Base-by-base conservation (phyloP, 2,888 invertebrate genomes). In the Troides aeacus region DNA sequence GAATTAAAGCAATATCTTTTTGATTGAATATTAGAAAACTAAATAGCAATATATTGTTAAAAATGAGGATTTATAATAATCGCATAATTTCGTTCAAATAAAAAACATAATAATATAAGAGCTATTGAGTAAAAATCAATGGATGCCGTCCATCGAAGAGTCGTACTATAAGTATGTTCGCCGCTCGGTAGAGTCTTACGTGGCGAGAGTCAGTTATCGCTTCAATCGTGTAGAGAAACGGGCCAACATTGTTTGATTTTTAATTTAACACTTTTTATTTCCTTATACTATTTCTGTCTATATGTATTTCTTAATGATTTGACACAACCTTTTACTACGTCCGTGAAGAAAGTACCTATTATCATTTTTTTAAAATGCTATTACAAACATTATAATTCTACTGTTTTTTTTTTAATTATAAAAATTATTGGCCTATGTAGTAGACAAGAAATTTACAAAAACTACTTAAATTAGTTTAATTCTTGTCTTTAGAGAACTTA, bases 211-310 rank as follows among this genome's bases (percentile, higher is more conserved):
- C 78, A 80, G 79, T 82, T 84, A 82, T 85, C 85, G 83, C 78
- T 86, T 86, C 86, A 84, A 85, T 87, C 87, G 84, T 72, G 72
- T 73, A 74, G 83, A 84, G 86, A 87, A 87, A 86, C 78, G 15
- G 24, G 17, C 30, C 50, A 50, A 79, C 77, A 80, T 76, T 74
- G 78, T 79, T 81, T 77, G 78, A 79, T 78, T 79, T 75, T 77
- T 80, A 39, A 62, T 63, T 63, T 59, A 46, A 24, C 68, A 63
- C 68, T 63, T 68, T 68, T 63, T 68, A 46, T 58, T 58, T 58
- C 58, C 58, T 18, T 59, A 59, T 59, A 59, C 15, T 30, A 30
- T 57, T 50, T 68, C 21, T 58, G 46, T 39, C 56, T 18, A 8
- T 23, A 10, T 36, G 61, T 53, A 46, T 59, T 58, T 30, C 6